Base-by-base conservation (phyloP, 2,888 invertebrate species). In the Drosophila nigricruria region DNA sequence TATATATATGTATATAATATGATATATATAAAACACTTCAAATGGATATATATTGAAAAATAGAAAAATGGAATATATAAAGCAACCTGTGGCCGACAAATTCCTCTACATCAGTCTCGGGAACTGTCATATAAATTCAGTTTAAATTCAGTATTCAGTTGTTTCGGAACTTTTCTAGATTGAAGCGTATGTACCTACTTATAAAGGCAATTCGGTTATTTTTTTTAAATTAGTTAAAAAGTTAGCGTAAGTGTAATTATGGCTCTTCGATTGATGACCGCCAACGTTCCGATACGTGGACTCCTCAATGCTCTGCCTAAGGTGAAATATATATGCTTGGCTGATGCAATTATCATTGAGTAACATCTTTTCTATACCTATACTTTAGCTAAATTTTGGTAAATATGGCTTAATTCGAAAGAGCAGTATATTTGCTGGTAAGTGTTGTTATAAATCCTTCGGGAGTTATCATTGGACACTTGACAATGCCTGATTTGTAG, bases 181-280 rank as follows among this genome's bases (percentile, higher is more conserved):
- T 59, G n/a, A 53, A 61, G 40, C 36, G 9, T 1, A 25, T 57
- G 27, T 52, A 25, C 23, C 25, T 34, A 45, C 43, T 40, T 27
- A 38, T 38, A 20, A 20, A 20, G 27, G 8, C 8, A 30, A 38
- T 9, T n/a, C 52, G 49, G 16, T 23, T 36, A 14, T 43, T 27
- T 14, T 0, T 5, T 47, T 38, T 20, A 3, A 52, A 6, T 49
- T 45, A 32, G 18, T 45, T 18, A 14, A 30, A 30, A 36, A 34
- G 36, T 2, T 20, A 23, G 14, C 23, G 23, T 23, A 40, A 36
- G 3, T 8, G 18, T 12, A 59, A 59, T 16, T 40, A 81, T 81
- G 81, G 76, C 85, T 14, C 25, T 59, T 30, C 67, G 79, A 8
- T 20, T 81, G 5, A 8, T 47, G 8, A 5, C 38, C 27, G 23